These are phyloP conservation scores for Oncorhynchus gorbuscha DNA, from an alignment of 2,113 vertebrate genomes.

Conservation along the genomic window DNA sequence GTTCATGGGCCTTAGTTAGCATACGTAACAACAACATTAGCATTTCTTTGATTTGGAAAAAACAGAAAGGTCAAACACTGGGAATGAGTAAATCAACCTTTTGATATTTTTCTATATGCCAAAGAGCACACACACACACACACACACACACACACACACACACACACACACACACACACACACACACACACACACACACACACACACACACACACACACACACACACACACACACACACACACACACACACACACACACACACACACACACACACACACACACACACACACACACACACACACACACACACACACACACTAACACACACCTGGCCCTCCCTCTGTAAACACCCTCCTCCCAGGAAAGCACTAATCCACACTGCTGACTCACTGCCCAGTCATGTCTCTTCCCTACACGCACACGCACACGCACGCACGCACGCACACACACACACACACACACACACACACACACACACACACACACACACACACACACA, in stretches of 20 bases:
- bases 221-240: background rate
- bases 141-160: background rate
- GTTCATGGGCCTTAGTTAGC: too few species aligned
- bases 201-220: background rate
- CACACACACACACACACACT: background rate
- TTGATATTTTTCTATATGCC: background rate
- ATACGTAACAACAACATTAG: background rate
- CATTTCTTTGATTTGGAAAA: background rate
- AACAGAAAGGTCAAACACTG: background rate
- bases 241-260: background rate
- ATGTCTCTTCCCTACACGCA: background rate
- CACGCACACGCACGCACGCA: background rate
- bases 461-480: background rate
- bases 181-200: background rate
- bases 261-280: background rate
- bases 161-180: background rate
- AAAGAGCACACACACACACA: background rate
- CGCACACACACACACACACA: background rate
- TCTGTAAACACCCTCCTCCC: background rate
- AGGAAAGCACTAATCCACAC: background rate
- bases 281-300: background rate
- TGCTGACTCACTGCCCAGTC: constrained; percentile 9
- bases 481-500: background rate
- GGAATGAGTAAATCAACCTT: background rate
- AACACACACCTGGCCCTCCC: background rate